A percentile compares a stretch with the other conserved stretches of the same genome.
Conservation (phyloP, 1,140 invertebrate species). For the Heliconius hermathena region DNA sequence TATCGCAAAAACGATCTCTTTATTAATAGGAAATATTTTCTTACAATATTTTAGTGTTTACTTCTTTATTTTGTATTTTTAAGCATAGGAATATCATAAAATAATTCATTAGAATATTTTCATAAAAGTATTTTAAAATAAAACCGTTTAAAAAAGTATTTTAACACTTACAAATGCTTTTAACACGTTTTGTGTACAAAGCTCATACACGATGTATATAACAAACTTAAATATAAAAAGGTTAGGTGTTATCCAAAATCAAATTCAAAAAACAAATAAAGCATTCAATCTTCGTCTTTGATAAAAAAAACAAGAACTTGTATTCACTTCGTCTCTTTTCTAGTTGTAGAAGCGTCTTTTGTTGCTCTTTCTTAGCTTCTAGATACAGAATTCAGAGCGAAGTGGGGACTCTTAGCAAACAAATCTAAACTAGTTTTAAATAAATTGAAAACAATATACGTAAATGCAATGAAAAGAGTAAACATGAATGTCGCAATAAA, state of each 20-base stretch:
- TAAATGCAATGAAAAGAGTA: neutral
- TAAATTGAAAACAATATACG: neutral
- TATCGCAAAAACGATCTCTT: slow-evolving; percentile 58
- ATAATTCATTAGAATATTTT: neutral
- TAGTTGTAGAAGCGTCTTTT: neutral
- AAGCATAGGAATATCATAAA: neutral
- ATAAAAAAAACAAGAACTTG: too few species aligned
- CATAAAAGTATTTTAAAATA: too few species aligned
- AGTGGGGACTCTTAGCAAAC: neutral
- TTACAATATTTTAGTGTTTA: slow-evolving; percentile 35
- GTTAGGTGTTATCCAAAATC: too few species aligned
- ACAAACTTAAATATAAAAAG: too few species aligned
- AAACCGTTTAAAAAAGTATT: neutral
- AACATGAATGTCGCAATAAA: slow-evolving; percentile 18
- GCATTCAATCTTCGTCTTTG: neutral
- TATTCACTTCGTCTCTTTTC: too few species aligned
- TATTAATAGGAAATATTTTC: slow-evolving; percentile 55
- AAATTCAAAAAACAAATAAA: neutral
- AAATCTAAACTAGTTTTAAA: neutral
- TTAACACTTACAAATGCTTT: neutral
- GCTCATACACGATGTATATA: too few species aligned
- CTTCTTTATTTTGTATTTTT: neutral
- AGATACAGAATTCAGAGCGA: too few species aligned
- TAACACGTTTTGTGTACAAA: too few species aligned
- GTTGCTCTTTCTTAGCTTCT: neutral